These are phyloP conservation scores for Aproaerema taeniolella DNA, from an alignment of 2,888 invertebrate genomes.

Conservation along the genomic window DNA sequence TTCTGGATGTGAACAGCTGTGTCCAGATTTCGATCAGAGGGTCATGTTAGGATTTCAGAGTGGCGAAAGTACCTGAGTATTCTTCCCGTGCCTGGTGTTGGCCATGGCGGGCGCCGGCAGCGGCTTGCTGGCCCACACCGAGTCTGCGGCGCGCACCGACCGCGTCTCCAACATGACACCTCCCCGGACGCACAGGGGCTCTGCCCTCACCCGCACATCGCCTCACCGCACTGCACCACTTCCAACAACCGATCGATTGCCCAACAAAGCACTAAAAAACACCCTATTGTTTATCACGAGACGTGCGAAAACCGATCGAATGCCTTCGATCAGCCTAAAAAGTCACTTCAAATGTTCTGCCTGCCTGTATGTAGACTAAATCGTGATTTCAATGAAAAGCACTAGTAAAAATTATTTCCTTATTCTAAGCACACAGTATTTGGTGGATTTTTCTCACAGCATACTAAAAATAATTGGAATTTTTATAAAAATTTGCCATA, in stretches of 20 bases:
- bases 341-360: too few relatives aligned
- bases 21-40: too few relatives aligned
- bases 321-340: constrained; percentile 40
- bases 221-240: constrained; percentile 26
- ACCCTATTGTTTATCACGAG: constrained; percentile 50
- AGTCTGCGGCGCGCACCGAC: constrained; percentile 85
- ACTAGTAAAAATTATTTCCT: constrained; percentile 9
- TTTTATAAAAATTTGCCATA: constrained; percentile 49
- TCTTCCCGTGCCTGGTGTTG: constrained; percentile 81
- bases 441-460: constrained; percentile 37
- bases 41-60: not conserved
- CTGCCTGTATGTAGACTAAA: too few relatives aligned
- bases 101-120: constrained; percentile 77
- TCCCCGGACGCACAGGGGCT: constrained; percentile 31
- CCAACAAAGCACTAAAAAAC: constrained; percentile 25
- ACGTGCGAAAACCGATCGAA: constrained; percentile 60
- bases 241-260: constrained; percentile 36
- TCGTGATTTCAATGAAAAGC: too few relatives aligned
- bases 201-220: constrained; percentile 56
- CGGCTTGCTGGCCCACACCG: constrained; percentile 81
- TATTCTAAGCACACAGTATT: constrained; percentile 22
- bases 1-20: too few relatives aligned
- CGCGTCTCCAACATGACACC: constrained; percentile 85
- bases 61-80: constrained; percentile 71
- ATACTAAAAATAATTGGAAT: constrained; percentile 35